Conservation (phyloP, 2,113 vertebrate genomes). For the Tachysurus vachellii region DNA sequence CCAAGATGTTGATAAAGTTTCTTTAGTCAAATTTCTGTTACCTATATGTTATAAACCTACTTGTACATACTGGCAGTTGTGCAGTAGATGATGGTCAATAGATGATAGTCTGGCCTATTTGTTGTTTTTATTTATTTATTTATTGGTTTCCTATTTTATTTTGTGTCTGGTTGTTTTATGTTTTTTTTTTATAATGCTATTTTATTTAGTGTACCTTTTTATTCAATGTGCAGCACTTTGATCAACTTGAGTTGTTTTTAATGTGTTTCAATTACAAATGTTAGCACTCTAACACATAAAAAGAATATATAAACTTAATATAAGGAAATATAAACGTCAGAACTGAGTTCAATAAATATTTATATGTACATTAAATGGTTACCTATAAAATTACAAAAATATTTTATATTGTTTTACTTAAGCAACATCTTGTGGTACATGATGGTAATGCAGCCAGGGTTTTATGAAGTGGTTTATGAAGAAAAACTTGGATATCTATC, state of each 20-base stretch:
- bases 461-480: background rate
- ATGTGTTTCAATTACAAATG: background rate
- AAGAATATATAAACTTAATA: background rate
- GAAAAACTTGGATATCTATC: background rate
- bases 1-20: background rate
- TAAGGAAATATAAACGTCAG: background rate
- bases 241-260: background rate
- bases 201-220: background rate
- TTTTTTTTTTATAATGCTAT: background rate
- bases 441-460: background rate
- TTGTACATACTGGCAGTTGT: background rate
- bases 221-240: background rate
- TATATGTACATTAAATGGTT: background rate
- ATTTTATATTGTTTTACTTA: background rate
- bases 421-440: background rate
- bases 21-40: background rate
- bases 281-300: background rate
- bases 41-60: background rate
- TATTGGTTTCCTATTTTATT: background rate
- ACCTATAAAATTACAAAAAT: background rate
- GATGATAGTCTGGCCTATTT: background rate
- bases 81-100: background rate
- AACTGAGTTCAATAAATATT: background rate
- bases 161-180: background rate
- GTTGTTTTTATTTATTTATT: background rate